A percentile compares a stretch with the other conserved stretches of the same genome.
Evolutionary conservation across 2,888 invertebrate genomes (phyloP).

Genomic region (Drosophila histrio): DNA sequence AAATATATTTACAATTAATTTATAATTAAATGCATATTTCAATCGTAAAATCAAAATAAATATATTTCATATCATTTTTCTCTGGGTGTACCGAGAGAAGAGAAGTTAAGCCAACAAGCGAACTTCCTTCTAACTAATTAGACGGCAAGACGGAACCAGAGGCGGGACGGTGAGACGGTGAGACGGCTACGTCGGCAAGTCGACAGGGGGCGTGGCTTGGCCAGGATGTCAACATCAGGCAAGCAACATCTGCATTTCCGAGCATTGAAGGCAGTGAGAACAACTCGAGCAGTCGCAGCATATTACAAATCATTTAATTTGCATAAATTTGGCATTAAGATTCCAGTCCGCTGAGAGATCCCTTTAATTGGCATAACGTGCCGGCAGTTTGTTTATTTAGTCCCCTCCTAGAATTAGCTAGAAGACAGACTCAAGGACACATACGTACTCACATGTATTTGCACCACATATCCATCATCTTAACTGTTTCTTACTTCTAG

Average conservation of each 20-base stretch:
- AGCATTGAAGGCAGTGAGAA: slow-evolving; percentile 5
- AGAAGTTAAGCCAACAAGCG: slow-evolving; percentile 56
- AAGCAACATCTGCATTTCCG: slow-evolving; percentile 62
- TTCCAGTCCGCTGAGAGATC: slow-evolving; percentile 29
- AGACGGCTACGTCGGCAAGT: neutral
- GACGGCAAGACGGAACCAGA: slow-evolving; percentile 22
- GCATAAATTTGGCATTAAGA: slow-evolving; percentile 62
- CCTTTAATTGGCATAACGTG: slow-evolving; percentile 60
- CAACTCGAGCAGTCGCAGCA: slow-evolving; percentile 28
- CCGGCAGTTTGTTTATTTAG: slow-evolving; percentile 49
- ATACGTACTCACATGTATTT: neutral
- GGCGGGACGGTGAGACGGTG: neutral
- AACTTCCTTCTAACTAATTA: slow-evolving; percentile 64
- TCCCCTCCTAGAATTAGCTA: slow-evolving; percentile 1
- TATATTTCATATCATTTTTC: no score
- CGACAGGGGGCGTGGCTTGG: slow-evolving; percentile 3
- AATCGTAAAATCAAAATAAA: no score
- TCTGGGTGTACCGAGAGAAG: slow-evolving; percentile 6
- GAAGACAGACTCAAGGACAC: neutral
- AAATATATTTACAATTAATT: no score
- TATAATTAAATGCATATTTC: no score
- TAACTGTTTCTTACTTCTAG: no score
- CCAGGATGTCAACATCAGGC: slow-evolving; percentile 60
- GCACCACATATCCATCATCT: no score
- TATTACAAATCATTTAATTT: slow-evolving; percentile 68